phyloP scores from a whole-genome alignment of 2,113 vertebrate genomes.

The Vidua chalybeata region DNA sequence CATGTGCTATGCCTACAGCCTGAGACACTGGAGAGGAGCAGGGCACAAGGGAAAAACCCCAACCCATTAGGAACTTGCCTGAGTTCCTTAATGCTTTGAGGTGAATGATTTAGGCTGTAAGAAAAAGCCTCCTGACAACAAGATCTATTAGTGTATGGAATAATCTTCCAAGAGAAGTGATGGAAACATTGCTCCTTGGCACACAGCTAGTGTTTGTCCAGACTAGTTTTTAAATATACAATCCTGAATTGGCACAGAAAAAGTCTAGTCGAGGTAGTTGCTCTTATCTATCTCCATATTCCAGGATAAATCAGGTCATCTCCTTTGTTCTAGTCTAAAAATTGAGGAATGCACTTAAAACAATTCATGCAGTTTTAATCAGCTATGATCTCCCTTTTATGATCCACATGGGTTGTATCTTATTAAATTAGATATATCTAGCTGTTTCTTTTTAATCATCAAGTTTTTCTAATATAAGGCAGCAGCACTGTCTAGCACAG shows the following conservation, averaged over 20 bases:
- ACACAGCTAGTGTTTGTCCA: constrained; percentile 59
- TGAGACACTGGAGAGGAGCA: not conserved
- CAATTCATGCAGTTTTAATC: constrained; percentile 71
- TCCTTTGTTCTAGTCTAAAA: constrained; percentile 67
- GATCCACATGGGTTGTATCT: constrained; percentile 66
- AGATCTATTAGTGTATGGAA: constrained; percentile 59
- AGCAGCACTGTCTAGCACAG: constrained; percentile 29
- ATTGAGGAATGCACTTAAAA: constrained; percentile 69
- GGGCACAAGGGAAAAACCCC: not conserved
- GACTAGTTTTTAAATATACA: constrained; percentile 68
- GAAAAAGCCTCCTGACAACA: constrained; percentile 46
- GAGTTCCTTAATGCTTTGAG: constrained; percentile 36
- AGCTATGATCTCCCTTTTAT: constrained; percentile 69
- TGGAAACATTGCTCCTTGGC: constrained; percentile 63
- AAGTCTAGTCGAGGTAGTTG: constrained; percentile 63
- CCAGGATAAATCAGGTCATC: constrained; percentile 69
- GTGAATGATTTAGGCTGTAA: constrained; percentile 31
- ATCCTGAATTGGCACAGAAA: constrained; percentile 48
- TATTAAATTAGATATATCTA: constrained; percentile 65
- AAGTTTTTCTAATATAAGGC: constrained; percentile 37
- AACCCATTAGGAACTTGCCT: constrained; percentile 20
- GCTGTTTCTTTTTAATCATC: constrained; percentile 63
- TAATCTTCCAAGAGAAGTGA: constrained; percentile 59
- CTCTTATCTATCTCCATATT: constrained; percentile 66
- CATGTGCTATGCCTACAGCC: rapidly evolving